These are phyloP conservation scores for Apomyelois bistriatella DNA, from an alignment of 2,888 invertebrate species.

Conservation along the genomic window DNA sequence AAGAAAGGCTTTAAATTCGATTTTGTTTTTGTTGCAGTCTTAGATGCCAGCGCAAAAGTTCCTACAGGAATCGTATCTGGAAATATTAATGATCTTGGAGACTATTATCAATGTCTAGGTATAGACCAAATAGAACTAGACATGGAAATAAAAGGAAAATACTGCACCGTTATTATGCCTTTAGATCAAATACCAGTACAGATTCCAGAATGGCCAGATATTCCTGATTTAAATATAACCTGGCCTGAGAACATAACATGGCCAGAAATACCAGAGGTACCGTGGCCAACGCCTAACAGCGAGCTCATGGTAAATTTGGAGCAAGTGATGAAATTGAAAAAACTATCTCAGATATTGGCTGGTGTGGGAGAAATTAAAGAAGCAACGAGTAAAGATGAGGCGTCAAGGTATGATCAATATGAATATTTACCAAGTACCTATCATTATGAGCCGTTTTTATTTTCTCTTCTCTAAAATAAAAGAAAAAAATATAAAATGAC, in stretches of 20 bases:
- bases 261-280: slow-evolving; percentile 19
- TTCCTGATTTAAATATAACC: slow-evolving; percentile 16
- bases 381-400: neutral
- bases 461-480: too few relatives aligned
- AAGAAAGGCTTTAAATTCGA: too few relatives aligned
- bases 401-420: neutral
- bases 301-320: slow-evolving; percentile 14
- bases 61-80: slow-evolving; percentile 58
- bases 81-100: slow-evolving; percentile 59
- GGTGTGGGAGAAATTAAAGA: slow-evolving; percentile 30
- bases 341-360: slow-evolving; percentile 29
- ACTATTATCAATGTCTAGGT: slow-evolving; percentile 50
- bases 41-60: slow-evolving; percentile 61
- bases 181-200: slow-evolving; percentile 30
- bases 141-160: slow-evolving; percentile 59
- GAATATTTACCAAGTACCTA: too few relatives aligned
- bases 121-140: slow-evolving; percentile 31
- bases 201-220: slow-evolving; percentile 22
- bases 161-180: slow-evolving; percentile 49
- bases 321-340: slow-evolving; percentile 22
- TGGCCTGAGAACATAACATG: slow-evolving; percentile 7
- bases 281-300: slow-evolving; percentile 19
- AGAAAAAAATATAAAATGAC: too few relatives aligned
- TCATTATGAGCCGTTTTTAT: too few relatives aligned
- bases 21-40: slow-evolving; percentile 42